Evolutionary conservation across 2,113 vertebrate genomes (phyloP), one percentile per base, ranked within the genome.

Genomic region (Myrmecophaga tridactyla): DNA sequence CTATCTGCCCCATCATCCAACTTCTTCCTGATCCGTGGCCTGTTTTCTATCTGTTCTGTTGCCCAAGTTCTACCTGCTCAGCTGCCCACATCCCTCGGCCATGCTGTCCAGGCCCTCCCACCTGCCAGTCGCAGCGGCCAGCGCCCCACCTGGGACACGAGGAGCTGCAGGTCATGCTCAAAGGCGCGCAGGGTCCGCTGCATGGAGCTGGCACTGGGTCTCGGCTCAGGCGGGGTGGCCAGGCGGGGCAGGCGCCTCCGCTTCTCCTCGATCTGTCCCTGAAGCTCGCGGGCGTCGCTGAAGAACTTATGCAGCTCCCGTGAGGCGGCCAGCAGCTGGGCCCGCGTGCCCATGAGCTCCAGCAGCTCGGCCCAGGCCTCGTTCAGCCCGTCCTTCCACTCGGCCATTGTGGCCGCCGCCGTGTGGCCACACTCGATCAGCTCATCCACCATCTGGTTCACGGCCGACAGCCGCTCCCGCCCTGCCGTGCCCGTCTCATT

Each of bases 391-490:
- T 99, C 99, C 97, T 99, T 99, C 99, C 99, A 99, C 75, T 99
- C 99, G 0, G 99, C 99, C 51, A 99, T 99, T 97, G 99, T 99
- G 96, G 99, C 99, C 0, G 99, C 99, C 2, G 99, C 99, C 0
- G 98, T 97, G 73, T 99, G 99, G 17, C 99, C 99, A 0, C 99
- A 99, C 97, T 99, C 99, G 1, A 99, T 99, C 62, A 99, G 98
- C 96, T 99, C 99, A 0, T 99, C 99, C 97, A 99, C 99, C 99
- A 99, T 99, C 97, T 99, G 99, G 98, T 99, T 99, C 92, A 99
- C 98, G 0, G 99, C 99, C 0, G 99, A 98, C 97, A 99, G 99
- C 15, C 99, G 98, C 94, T 99, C 99, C 91, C 99, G 99, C 3
- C 99, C 99, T 0, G 99, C 94, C 0, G 96, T 98, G 77, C 99